Conservation (phyloP, 2,888 invertebrate species). For the Callosobruchus maculatus region DNA sequence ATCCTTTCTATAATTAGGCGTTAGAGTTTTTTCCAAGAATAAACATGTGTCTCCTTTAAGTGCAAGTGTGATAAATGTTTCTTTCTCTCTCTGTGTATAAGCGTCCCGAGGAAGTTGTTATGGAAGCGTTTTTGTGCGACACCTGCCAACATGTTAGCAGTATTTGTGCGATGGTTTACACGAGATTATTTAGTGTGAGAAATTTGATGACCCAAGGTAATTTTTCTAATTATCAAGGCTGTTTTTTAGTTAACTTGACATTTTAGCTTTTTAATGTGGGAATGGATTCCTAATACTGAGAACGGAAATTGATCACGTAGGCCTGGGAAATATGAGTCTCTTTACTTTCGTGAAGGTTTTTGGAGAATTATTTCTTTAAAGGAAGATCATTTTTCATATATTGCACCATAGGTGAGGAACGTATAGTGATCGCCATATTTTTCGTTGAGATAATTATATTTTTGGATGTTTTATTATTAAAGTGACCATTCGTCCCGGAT, state of each 20-base stretch:
- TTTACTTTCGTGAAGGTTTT: too few species aligned
- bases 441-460: too few species aligned
- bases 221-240: neutral
- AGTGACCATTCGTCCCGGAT: too few species aligned
- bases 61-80: neutral
- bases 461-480: too few species aligned
- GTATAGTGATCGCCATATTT: too few species aligned
- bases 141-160: neutral
- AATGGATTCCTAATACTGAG: too few species aligned
- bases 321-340: too few species aligned
- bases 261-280: neutral
- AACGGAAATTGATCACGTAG: too few species aligned
- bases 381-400: too few species aligned
- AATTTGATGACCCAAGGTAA: neutral
- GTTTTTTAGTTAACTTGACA: neutral
- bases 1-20: neutral
- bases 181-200: neutral
- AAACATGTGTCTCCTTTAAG: neutral
- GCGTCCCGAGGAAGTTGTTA: neutral
- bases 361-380: too few species aligned
- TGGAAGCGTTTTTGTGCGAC: neutral
- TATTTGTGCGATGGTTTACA: neutral
- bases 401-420: too few species aligned
- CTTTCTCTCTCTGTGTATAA: too few species aligned
- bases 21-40: neutral